These are phyloP conservation scores for Aphelenchoides bicaudatus DNA, from an alignment of 2,888 invertebrate genomes.

Conservation along the genomic window DNA sequence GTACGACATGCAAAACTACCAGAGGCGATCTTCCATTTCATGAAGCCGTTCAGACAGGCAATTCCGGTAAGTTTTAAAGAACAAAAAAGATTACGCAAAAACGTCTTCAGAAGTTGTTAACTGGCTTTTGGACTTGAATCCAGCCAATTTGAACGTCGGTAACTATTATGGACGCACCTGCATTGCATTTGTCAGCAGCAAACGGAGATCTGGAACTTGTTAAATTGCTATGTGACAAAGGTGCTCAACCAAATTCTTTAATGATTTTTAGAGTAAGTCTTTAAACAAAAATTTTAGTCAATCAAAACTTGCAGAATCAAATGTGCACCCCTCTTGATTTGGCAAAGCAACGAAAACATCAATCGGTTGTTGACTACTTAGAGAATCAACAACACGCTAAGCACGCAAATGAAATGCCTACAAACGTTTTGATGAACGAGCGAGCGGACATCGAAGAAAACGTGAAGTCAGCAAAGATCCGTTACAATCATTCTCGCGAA, in stretches of 20 bases:
- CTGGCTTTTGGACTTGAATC: slow-evolving; percentile 77
- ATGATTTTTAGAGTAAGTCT: too few relatives aligned
- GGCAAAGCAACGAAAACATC: slow-evolving; percentile 43
- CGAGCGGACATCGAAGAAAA: slow-evolving; percentile 27
- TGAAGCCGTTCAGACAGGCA: slow-evolving; percentile 87
- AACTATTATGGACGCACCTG: slow-evolving; percentile 74
- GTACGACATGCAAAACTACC: slow-evolving; percentile 83
- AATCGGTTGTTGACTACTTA: slow-evolving; percentile 48
- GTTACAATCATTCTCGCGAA: slow-evolving; percentile 20
- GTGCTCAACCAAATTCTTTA: slow-evolving; percentile 46
- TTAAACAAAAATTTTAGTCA: too few relatives aligned
- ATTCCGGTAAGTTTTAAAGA: slow-evolving; percentile 66
- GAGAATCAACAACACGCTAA: slow-evolving; percentile 33
- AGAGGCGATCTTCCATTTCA: slow-evolving; percentile 91
- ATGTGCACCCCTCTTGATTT: slow-evolving; percentile 51
- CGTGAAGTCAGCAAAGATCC: slow-evolving; percentile 29
- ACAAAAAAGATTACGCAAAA: background rate
- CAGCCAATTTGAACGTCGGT: slow-evolving; percentile 20
- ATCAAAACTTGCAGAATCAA: too few relatives aligned
- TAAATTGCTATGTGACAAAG: slow-evolving; percentile 67
- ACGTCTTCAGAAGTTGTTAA: slow-evolving; percentile 71
- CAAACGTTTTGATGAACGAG: slow-evolving; percentile 2
- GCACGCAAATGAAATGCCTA: slow-evolving; percentile 24
- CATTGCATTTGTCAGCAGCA: slow-evolving; percentile 75
- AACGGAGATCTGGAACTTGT: slow-evolving; percentile 90